Evolutionary conservation across 2,888 invertebrate genomes (phyloP).

Genomic region (Clunio marinus): DNA sequence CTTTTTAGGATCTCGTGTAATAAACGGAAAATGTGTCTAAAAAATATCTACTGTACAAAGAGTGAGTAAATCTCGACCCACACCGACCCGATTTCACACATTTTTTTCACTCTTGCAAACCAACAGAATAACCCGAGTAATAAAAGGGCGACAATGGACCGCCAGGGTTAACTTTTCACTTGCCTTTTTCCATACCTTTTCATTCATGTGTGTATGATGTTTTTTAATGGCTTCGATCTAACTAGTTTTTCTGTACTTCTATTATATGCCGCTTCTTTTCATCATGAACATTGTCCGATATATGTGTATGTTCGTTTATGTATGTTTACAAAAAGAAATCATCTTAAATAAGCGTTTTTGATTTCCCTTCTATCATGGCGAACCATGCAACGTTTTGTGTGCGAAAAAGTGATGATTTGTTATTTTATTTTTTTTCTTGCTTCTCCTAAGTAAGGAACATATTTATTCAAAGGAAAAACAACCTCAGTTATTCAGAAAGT

Average conservation of each 20-base stretch:
- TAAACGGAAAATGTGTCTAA: background rate
- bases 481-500: slow-evolving; percentile 17
- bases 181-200: slow-evolving; percentile 17
- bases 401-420: slow-evolving; percentile 37
- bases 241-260: background rate
- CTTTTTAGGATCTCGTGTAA: slow-evolving; percentile 6
- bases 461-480: background rate
- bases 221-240: slow-evolving; percentile 24
- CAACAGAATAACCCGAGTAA: slow-evolving; percentile 19
- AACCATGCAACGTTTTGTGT: background rate
- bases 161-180: slow-evolving; percentile 10
- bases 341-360: slow-evolving; percentile 35
- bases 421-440: slow-evolving; percentile 12
- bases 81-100: background rate
- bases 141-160: slow-evolving; percentile 37
- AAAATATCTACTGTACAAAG: too few relatives aligned
- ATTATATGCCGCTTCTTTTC: background rate
- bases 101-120: background rate
- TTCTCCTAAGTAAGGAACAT: background rate
- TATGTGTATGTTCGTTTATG: too few relatives aligned
- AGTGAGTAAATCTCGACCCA: background rate
- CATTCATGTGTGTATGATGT: slow-evolving; percentile 17
- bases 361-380: background rate
- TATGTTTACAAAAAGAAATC: background rate
- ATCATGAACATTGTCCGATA: slow-evolving; percentile 16